Base-by-base conservation (phyloP, 2,888 invertebrate species). In the Myopa tessellatipennis region DNA sequence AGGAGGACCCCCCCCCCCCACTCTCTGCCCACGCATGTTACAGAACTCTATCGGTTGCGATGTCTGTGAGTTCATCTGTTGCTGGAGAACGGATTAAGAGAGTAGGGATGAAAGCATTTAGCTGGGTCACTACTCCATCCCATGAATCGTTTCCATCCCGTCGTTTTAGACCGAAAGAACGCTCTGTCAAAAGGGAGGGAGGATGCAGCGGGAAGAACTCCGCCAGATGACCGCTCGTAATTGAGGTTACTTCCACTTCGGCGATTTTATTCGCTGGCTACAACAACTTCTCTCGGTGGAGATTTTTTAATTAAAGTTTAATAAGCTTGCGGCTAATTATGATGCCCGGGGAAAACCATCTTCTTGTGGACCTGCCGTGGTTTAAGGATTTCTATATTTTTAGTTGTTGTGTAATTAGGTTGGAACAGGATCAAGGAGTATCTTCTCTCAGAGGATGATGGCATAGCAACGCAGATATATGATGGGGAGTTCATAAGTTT, bases 301-400 rank as follows among this genome's bases (percentile, higher is more conserved):
- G 76, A 75, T 76, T 79, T 45, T 80, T 81, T 81, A 82, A 82
- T 81, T 82, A 80, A 82, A 82, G 80, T 79, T 80, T 80, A 80
- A 82, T 82, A 77, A 81, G 80, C 78, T 80, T 81, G 81, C 77
- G 82, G 81, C 77, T 79, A 80, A 79, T 79, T 79, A 79, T 80
- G 79, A 76, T 78, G 79, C 75, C 74, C 38, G 68, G 50, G 34
- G 58, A 10, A 45, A 71, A 65, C 55, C 55, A 26, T 38, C 14
- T 7, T 36, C 61, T 14, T 16, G 67, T 58, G 26, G 40, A 18
- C 38, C 26, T 26, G 14, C 61, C 34, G 26, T 26, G 61, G 61
- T 40, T 68, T 65, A 10, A 3, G 70, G 55, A 12, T 52, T 70
- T 60, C 38, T 65, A 10, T 26, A 18, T 45, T 68, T 52, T 65